These are phyloP conservation scores for Paradisaea rubra DNA, from an alignment of 2,113 vertebrate species.

Conservation along the genomic window DNA sequence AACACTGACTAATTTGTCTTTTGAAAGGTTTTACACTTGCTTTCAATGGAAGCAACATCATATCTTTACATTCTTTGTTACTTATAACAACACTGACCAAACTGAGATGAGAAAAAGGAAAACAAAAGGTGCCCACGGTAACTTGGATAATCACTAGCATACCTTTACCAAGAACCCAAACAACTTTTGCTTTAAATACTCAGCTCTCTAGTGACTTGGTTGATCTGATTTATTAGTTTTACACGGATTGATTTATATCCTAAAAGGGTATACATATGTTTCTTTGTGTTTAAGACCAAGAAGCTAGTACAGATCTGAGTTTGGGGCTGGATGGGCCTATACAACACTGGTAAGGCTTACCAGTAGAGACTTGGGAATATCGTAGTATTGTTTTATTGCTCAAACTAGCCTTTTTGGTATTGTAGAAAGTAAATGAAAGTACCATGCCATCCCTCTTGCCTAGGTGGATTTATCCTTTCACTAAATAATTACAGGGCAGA, in stretches of 20 bases:
- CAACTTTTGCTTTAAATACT: background rate
- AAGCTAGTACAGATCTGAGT: background rate
- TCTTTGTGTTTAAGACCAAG: background rate
- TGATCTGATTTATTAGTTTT: background rate
- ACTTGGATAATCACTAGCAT: background rate
- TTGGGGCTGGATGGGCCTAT: rapidly evolving
- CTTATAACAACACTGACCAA: background rate
- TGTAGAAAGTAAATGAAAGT: background rate
- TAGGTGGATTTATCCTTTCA: background rate
- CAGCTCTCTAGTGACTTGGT: background rate
- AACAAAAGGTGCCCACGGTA: background rate
- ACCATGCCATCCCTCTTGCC: background rate
- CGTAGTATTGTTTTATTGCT: background rate
- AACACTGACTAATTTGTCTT: background rate
- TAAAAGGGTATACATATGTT: background rate
- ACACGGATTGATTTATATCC: background rate
- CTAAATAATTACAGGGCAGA: background rate
- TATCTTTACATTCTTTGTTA: background rate
- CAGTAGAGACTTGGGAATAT: background rate
- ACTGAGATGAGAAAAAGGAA: background rate
- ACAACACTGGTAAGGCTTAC: background rate
- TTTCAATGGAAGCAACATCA: background rate
- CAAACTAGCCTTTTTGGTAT: background rate
- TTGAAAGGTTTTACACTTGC: background rate
- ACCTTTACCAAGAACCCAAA: background rate